Base-by-base conservation (phyloP, 2,797 vertebrate species). In the Lutjanus argentimaculatus region DNA sequence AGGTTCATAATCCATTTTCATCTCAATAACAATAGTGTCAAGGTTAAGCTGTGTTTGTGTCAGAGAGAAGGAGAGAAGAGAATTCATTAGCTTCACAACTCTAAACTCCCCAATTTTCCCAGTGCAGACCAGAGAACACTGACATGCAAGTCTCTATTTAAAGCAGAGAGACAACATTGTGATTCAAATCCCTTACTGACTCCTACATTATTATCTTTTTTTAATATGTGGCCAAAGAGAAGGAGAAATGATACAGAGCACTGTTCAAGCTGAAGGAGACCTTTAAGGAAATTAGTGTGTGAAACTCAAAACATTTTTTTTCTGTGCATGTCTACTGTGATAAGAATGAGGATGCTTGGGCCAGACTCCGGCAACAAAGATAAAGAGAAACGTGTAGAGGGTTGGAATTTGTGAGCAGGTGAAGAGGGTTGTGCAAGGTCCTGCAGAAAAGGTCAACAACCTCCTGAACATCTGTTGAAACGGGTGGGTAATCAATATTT, bases 121-220 rank as follows among this genome's bases (percentile, higher is more conserved):
- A 65, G 53, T 6, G 6, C 75, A 79, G 73, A 66, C 14, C 25
- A 45, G 65, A 77, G 25, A 87, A 58, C 68, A 69, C 16, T 1
- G 58, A 77, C 57, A 12, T 52, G 48, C 72, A 53, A 49, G 42
- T 80, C 86, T 90, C 72, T 51, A 82, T 86, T 90, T 81, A 74
- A 64, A 83, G 22, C 36, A 25, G 48, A 69, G 43, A 57, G 46
- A 67, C 2, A 21, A 65, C 53, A 68, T 11, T 36, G 56, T 84
- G 65, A 89, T 86, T 80, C 70, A 46, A 79, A 82, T 72, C 76
- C 74, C 85, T 89, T 85, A 87, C 65, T 15, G 77, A 73, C 52
- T 75, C 40, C 25, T 25, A 15, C 52, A 72, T 90, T 79, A 72
- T 69, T 70, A 69, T 77, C 16, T 25, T 52, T 64, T 53, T 67